Base-by-base conservation (phyloP, 2,797 vertebrate genomes). In the Myripristis jacobus region DNA sequence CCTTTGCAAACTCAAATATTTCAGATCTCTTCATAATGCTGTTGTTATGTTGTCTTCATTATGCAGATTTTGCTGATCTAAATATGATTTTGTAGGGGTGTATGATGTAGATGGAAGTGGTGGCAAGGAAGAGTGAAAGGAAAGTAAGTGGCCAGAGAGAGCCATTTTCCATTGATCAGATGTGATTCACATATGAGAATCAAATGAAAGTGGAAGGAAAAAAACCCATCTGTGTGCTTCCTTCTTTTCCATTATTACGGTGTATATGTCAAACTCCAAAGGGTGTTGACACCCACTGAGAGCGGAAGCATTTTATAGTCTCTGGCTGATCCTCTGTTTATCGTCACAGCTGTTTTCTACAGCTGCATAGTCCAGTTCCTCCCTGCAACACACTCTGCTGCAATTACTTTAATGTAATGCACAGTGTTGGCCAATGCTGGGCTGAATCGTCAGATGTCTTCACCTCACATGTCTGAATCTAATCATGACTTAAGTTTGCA, bases 301-400 rank as follows among this genome's bases (percentile, higher is more conserved):
- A 77, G 62, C n/a, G 64, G 72, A 82, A 74, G 27, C 50, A 22
- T 62, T 67, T 80, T 46, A 55, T 71, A 41, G 58, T 69, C 47
- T 61, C 59, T 75, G 72, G 57, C 73, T 57, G 58, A 67, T 73
- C 21, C 13, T 22, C 19, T 3, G 24, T 4, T 70, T 43, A 54
- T 54, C 55, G 29, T 73, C 51, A 48, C 72, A 84, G 69, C 73
- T 78, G 61, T 67, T 71, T 64, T 54, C 48, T 81, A 7, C 84
- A 87, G 88, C 87, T 90, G 81, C 59, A 55, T 16, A 12, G 16
- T 57, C 67, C 46, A 24, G 56, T 53, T 84, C 59, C 65, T 55
- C 24, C 66, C 74, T 79, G 71, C 78, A 66, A 34, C 41, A 25
- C 48, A 41, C 47, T 36, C 47, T 25, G 22, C 51, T 66, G 43